Base-by-base conservation (phyloP, 1,140 invertebrate species). In the Drosophila cardini region DNA sequence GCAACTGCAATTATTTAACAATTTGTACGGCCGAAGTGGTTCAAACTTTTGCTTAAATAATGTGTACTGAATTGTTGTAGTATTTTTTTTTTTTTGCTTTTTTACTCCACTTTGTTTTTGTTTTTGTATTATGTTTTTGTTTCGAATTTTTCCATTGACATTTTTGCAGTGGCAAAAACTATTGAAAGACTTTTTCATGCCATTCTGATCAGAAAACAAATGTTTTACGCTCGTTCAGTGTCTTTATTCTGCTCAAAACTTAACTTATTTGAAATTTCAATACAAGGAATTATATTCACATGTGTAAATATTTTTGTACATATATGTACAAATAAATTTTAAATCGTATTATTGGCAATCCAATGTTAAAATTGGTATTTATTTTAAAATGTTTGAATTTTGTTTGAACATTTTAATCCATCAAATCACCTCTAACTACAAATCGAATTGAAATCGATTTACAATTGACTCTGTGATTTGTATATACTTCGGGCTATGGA, bases 1-100 rank as follows among this genome's bases (percentile, higher is more conserved):
- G 77, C 78, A 85, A 85, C 62, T 77, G 72, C 83, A 87, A 83
- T 87, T 87, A 89, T 87, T 87, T 76, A 83, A 87, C 83, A 87
- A 87, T 86, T 86, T 86, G 83, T 67, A 55, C 70, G 75, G 74
- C 57, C 46, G 50, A 62, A 68, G 65, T 70, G 48, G 34, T 73
- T 61, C 46, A 73, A 73, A 68, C 64, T 73, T 73, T 73, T 60
- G 18, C 63, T 68, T 56, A 61, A 68, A 68, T 68, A 68, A 55
- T 68, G 55, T 58, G 16, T 13, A 53, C 64, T 13, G 55, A 73
- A 55, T 68, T 48, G 64, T 68, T 73, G 46, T 52, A 57, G 15
- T 34, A 30, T 45, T 56, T 57, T 53, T 63, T 30, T 38, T 38
- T 26, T 52, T 18, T 50, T 11, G 5, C 26, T 38, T 52, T 43